Evolutionary conservation across 1,140 invertebrate species (phyloP).

Genomic region (Coenobita brevimanus): DNA sequence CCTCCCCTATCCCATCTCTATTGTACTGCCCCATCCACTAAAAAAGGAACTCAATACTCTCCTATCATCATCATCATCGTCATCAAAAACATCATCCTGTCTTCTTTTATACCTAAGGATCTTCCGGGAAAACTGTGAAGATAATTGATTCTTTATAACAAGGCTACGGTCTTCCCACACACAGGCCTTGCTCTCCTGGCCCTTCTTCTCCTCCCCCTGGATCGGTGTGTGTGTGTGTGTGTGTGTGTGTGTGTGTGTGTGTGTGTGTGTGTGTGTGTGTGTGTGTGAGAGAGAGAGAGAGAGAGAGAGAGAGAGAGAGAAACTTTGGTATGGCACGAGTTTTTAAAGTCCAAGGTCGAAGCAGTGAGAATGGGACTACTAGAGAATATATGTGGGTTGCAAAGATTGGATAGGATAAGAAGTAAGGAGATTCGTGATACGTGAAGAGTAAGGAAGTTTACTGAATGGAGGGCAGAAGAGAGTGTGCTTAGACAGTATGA

Average conservation of each 20-base stretch:
- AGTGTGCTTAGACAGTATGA: background rate
- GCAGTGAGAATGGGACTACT: background rate
- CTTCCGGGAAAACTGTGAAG: too few species aligned
- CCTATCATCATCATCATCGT: too few species aligned
- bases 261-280: background rate
- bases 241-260: background rate
- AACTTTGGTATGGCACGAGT: background rate
- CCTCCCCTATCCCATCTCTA: too few species aligned
- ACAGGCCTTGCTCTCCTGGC: too few species aligned
- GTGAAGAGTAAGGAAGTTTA: background rate
- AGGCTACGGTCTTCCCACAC: too few species aligned
- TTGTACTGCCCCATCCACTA: too few species aligned
- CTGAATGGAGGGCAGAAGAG: background rate
- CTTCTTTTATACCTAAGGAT: too few species aligned
- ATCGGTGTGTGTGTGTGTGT: background rate
- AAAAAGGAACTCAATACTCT: too few species aligned
- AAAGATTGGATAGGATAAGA: background rate
- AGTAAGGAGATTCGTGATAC: background rate
- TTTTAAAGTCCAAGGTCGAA: background rate
- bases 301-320: conserved; percentile 15
- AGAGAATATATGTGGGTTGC: too few species aligned
- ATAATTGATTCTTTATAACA: too few species aligned
- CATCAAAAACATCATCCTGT: too few species aligned
- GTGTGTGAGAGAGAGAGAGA: background rate
- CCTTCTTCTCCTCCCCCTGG: too few species aligned